A percentile compares a stretch with the other conserved stretches of the same genome.
phyloP scores from a whole-genome alignment of 2,113 vertebrate species.

The Lamprotornis superbus region DNA sequence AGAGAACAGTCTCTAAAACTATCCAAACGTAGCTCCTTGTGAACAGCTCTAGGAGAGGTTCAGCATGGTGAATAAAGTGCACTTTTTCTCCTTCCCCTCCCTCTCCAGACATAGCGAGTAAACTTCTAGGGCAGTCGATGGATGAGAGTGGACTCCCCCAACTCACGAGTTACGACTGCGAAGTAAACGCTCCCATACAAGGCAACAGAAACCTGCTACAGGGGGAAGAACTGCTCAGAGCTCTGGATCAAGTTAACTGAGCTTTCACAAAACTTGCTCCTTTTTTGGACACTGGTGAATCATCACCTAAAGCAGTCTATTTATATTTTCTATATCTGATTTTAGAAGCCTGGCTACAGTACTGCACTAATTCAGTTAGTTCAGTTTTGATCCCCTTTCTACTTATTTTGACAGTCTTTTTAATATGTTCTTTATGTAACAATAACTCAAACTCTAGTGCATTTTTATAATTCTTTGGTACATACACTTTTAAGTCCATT shows the following conservation, averaged over 20 bases:
- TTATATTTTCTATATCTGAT: slow-evolving; percentile 90
- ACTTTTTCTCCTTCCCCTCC: slow-evolving; percentile 43
- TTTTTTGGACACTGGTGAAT: slow-evolving; percentile 88
- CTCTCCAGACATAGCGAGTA: slow-evolving; percentile 88
- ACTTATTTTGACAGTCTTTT: slow-evolving; percentile 75
- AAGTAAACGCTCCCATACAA: slow-evolving; percentile 93
- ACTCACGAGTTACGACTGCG: slow-evolving; percentile 92
- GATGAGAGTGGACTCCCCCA: slow-evolving; percentile 86
- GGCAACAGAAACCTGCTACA: slow-evolving; percentile 91
- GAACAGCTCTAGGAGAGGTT: background rate
- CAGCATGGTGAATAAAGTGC: slow-evolving; percentile 27
- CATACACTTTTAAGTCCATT: slow-evolving; percentile 69
- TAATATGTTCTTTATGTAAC: slow-evolving; percentile 69
- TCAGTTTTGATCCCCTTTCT: slow-evolving; percentile 76
- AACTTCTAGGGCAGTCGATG: slow-evolving; percentile 87
- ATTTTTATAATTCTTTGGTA: slow-evolving; percentile 74
- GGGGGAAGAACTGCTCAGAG: slow-evolving; percentile 92
- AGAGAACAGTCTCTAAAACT: background rate
- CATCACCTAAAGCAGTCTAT: slow-evolving; percentile 85
- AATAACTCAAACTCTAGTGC: slow-evolving; percentile 61
- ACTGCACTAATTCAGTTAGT: slow-evolving; percentile 81
- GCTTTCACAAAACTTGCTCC: slow-evolving; percentile 77
- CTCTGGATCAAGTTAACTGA: slow-evolving; percentile 95
- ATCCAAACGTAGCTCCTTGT: background rate
- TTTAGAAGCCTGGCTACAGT: slow-evolving; percentile 87